Evolutionary conservation across 2,797 vertebrate genomes (phyloP).

Genomic region (Gadopsis marmoratus): DNA sequence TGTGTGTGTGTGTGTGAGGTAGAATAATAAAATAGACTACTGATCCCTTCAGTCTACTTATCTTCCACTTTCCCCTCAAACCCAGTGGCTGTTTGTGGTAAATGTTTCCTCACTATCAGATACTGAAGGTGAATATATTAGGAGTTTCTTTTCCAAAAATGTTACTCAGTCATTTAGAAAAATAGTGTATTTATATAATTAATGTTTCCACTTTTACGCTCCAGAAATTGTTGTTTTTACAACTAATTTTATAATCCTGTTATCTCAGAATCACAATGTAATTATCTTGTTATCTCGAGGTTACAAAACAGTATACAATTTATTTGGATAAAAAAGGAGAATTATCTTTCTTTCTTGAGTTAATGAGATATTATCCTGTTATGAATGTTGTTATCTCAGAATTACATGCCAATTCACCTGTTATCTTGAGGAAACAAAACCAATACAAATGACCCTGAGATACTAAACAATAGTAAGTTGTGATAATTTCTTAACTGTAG

Average conservation of each 20-base stretch:
- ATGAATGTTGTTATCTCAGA: background rate
- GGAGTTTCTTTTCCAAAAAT: slow-evolving; percentile 28
- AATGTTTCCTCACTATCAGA: slow-evolving; percentile 18
- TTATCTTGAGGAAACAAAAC: background rate
- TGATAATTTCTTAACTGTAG: background rate
- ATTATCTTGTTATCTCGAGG: background rate
- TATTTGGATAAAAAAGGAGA: background rate
- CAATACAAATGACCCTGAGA: too few relatives aligned
- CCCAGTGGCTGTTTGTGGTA: slow-evolving; percentile 35
- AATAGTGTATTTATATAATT: background rate
- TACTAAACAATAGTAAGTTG: background rate
- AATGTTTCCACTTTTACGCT: background rate
- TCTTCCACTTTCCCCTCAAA: slow-evolving; percentile 27
- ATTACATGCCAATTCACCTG: background rate
- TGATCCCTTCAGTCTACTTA: slow-evolving; percentile 39
- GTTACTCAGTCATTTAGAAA: background rate
- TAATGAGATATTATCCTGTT: background rate
- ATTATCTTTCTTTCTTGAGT: background rate
- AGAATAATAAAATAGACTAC: slow-evolving; percentile 35
- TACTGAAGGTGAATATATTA: slow-evolving; percentile 18
- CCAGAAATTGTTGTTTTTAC: background rate
- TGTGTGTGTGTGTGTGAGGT: slow-evolving; percentile 3
- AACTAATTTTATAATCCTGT: background rate
- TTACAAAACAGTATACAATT: background rate
- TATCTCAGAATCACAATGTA: background rate